These are phyloP conservation scores for Pionites leucogaster DNA, from an alignment of 2,113 vertebrate species.

Conservation along the genomic window DNA sequence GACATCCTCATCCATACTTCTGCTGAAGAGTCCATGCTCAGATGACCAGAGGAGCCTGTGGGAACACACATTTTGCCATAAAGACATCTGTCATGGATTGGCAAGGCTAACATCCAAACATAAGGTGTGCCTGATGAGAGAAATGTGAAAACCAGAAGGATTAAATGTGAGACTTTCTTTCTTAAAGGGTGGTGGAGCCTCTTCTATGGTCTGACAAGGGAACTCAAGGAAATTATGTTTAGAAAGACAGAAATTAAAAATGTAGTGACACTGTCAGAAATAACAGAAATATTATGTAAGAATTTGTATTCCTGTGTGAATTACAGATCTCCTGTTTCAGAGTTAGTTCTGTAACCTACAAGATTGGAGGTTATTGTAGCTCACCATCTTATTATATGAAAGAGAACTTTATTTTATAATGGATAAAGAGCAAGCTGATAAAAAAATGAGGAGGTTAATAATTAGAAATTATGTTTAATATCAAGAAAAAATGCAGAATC, in stretches of 20 bases:
- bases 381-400: not conserved
- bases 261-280: not conserved
- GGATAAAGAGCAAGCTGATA: not conserved
- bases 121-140: not conserved
- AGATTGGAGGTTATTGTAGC: not conserved
- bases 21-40: not conserved
- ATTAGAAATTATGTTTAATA: not conserved
- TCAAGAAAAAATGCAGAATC: not conserved
- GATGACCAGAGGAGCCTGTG: not conserved
- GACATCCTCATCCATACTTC: not conserved
- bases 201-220: not conserved
- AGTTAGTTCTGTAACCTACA: not conserved
- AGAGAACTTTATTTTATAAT: not conserved
- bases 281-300: not conserved
- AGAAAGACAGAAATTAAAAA: not conserved
- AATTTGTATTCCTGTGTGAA: not conserved
- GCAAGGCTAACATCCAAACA: not conserved
- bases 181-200: not conserved
- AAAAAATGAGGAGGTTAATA: not conserved
- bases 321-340: not conserved
- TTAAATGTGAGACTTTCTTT: not conserved
- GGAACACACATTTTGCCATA: accelerated
- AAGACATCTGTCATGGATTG: not conserved
- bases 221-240: not conserved
- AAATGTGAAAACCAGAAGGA: not conserved